Percentiles rank a stretch among this genome's conserved stretches.
Conservation (phyloP, 2,888 invertebrate genomes). For the Andrena trimmerana region DNA sequence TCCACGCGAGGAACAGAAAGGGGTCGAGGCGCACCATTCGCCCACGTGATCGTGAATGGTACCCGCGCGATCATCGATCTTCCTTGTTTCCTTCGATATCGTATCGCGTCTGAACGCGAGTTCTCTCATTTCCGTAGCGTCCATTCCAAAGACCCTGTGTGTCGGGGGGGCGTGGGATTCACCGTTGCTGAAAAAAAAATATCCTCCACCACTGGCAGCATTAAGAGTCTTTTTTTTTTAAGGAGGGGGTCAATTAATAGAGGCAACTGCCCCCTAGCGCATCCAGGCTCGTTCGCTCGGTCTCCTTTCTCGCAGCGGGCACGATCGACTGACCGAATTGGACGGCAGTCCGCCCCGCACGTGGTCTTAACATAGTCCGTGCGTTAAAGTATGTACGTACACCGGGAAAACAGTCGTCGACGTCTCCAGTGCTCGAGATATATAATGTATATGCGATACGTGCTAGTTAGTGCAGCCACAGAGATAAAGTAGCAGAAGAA, state of each 20-base stretch:
- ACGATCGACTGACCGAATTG: slow-evolving; percentile 9
- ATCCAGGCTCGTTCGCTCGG: slow-evolving; percentile 13
- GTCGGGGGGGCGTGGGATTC: slow-evolving; percentile 22
- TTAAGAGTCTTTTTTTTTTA: slow-evolving; percentile 8
- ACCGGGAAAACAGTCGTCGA: slow-evolving; percentile 39
- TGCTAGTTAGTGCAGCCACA: slow-evolving; percentile 69
- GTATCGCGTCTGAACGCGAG: slow-evolving; percentile 26
- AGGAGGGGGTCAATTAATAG: background rate
- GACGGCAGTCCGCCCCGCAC: slow-evolving; percentile 13
- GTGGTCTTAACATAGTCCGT: background rate
- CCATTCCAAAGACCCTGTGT: slow-evolving; percentile 41
- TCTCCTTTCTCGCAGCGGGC: background rate
- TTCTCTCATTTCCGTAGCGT: slow-evolving; percentile 29
- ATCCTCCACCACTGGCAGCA: slow-evolving; percentile 54
- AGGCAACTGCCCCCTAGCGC: slow-evolving; percentile 5
- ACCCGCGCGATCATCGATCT: slow-evolving; percentile 37
- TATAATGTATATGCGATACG: slow-evolving; percentile 46
- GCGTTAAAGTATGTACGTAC: slow-evolving; percentile 50
- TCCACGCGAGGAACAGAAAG: slow-evolving; percentile 12
- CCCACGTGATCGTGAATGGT: slow-evolving; percentile 2
- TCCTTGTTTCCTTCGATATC: slow-evolving; percentile 47
- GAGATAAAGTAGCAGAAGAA: slow-evolving; percentile 55
- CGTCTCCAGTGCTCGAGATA: slow-evolving; percentile 64
- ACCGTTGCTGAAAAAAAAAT: slow-evolving; percentile 58
- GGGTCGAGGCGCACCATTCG: slow-evolving; percentile 1